Base-by-base conservation (phyloP, 2,888 invertebrate species). In the Druceiella hillmani region DNA sequence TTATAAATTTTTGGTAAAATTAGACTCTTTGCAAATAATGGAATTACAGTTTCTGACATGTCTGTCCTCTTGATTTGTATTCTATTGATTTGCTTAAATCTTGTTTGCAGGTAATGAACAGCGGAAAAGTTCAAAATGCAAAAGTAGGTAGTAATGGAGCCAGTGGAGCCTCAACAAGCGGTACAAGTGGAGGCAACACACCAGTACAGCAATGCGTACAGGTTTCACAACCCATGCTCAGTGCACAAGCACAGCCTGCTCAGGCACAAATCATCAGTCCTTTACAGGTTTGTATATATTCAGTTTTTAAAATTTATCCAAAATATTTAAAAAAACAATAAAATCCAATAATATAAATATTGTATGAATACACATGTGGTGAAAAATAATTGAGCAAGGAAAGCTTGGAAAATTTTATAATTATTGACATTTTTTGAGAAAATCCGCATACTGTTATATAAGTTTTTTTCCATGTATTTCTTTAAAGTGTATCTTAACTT, bases 231-330 rank as follows among this genome's bases (percentile, higher is more conserved):
- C 79, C 82, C 2, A 77, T 85, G 65, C 66, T 79, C 16, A 73
- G 76, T 29, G 62, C 72, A 3, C 78, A 78, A 54, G n/a, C n/a
- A n/a, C 80, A 81, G 17, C 79, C 79, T 3, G 72, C 81, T 2
- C 81, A 82, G 38, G 77, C 84, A 17, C 86, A 86, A 61, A 78
- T 86, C 50, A 78, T 86, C 48, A 81, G 79, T 53, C 83, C 83
- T 0, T 57, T 85, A 46, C 84, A 83, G 67, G 79, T 79, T 58
- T 55, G 52, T 40, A 29, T 39, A 16, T 25, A 26, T 41, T 13
- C 36, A n/a, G 12, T 28, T 35, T 38, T 42, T 35, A 29, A 44
- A 33, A 33, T 46, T 40, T 40, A 33, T 16, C 6, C 13, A 33
- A 32, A 33, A 36, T 37, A 35, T 40, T 45, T 42, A 28, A 33